A percentile compares a stretch with the other conserved stretches of the same genome.
These are phyloP conservation scores for Clarias gariepinus DNA, from an alignment of 2,113 vertebrate species.

Conservation along the genomic window DNA sequence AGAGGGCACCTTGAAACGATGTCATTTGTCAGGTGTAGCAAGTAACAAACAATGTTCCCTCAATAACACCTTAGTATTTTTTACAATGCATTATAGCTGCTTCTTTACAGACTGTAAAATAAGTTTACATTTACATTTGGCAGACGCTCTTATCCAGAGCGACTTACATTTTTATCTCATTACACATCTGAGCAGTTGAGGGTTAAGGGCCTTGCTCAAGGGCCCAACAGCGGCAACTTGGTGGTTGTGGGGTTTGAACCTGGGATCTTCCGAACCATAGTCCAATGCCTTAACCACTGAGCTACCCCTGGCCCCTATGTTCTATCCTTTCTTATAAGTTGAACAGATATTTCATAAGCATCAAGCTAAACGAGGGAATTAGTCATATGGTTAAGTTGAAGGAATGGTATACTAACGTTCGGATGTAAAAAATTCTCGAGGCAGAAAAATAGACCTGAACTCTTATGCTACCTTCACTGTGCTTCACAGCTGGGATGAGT, in stretches of 20 bases:
- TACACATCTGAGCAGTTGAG: too few relatives aligned
- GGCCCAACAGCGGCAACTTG: too few relatives aligned
- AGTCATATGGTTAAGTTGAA: background rate
- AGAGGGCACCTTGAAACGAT: background rate
- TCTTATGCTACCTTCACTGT: background rate
- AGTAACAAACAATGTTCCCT: background rate
- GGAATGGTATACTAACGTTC: background rate
- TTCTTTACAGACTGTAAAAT: background rate
- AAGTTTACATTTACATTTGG: too few relatives aligned
- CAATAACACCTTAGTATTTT: background rate
- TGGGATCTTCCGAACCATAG: too few relatives aligned
- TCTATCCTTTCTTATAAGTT: background rate
- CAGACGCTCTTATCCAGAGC: too few relatives aligned
- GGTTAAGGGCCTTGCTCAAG: too few relatives aligned
- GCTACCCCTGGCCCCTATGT: too few relatives aligned
- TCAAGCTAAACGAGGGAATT: background rate
- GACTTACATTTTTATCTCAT: too few relatives aligned
- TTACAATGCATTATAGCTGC: background rate
- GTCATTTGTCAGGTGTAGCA: background rate
- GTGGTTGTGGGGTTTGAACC: too few relatives aligned
- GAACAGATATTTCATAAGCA: background rate
- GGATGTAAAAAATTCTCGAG: background rate
- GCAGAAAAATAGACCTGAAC: background rate
- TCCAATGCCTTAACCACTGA: too few relatives aligned
- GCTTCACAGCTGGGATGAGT: background rate